A percentile compares a stretch with the other conserved stretches of the same genome.
These are phyloP conservation scores for Galerucella nymphaeae DNA, from an alignment of 2,888 invertebrate species.

Conservation along the genomic window DNA sequence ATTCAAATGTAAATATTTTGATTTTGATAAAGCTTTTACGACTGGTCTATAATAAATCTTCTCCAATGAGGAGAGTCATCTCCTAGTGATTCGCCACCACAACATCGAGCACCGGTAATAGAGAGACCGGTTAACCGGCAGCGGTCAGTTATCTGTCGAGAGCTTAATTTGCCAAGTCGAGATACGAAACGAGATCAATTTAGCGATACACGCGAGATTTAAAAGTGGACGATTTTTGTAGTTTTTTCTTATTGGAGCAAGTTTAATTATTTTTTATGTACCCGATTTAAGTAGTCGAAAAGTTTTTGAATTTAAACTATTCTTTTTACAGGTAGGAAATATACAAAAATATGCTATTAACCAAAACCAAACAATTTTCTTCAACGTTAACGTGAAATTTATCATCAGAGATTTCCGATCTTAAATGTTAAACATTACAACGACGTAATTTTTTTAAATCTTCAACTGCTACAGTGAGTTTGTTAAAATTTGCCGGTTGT, in stretches of 20 bases:
- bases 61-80: conserved; percentile 32
- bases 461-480: too few species aligned
- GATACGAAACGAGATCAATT: conserved; percentile 3
- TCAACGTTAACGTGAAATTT: too few species aligned
- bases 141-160: conserved; percentile 37
- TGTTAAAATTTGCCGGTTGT: too few species aligned
- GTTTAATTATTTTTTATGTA: neutral
- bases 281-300: neutral
- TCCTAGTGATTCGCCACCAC: conserved; percentile 26
- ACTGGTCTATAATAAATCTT: conserved; percentile 16
- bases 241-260: neutral
- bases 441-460: too few species aligned
- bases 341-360: too few species aligned
- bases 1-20: neutral
- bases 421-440: too few species aligned
- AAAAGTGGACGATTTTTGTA: neutral
- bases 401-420: too few species aligned
- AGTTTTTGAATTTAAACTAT: neutral
- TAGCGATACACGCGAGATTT: neutral
- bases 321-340: too few species aligned
- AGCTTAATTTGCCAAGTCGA: conserved; percentile 16
- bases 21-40: neutral
- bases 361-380: too few species aligned
- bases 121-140: conserved; percentile 9
- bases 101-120: neutral